These are phyloP conservation scores for Carassius carassius DNA, from an alignment of 2,113 vertebrate genomes.

Conservation along the genomic window DNA sequence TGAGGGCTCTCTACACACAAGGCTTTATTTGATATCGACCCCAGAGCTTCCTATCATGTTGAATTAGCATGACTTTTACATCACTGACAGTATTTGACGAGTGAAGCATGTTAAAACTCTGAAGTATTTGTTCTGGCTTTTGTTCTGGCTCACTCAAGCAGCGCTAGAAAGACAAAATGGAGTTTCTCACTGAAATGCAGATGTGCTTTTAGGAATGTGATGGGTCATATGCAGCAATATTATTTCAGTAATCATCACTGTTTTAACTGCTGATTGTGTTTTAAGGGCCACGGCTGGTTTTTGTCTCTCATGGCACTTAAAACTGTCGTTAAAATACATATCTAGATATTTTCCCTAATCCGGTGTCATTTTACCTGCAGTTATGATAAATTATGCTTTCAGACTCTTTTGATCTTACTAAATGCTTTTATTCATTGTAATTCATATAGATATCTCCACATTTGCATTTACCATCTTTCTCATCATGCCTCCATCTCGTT, in stretches of 20 bases:
- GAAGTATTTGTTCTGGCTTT: slow-evolving; percentile 60
- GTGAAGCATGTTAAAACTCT: slow-evolving; percentile 39
- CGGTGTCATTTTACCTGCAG: slow-evolving; percentile 14
- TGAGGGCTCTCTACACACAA: slow-evolving; percentile 10
- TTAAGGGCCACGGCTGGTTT: slow-evolving; percentile 53
- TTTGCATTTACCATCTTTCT: slow-evolving; percentile 35
- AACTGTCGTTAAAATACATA: not conserved
- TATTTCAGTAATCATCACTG: slow-evolving; percentile 56
- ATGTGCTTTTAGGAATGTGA: slow-evolving; percentile 23
- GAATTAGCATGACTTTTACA: slow-evolving; percentile 55
- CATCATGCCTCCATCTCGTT: slow-evolving; percentile 51
- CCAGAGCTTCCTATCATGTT: slow-evolving; percentile 39
- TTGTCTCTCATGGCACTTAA: slow-evolving; percentile 31
- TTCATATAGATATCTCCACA: slow-evolving; percentile 38
- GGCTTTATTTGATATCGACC: slow-evolving; percentile 19
- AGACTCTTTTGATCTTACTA: slow-evolving; percentile 25
- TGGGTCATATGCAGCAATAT: slow-evolving; percentile 51
- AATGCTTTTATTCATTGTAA: not conserved
- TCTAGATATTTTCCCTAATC: slow-evolving; percentile 5
- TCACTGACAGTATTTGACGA: slow-evolving; percentile 40
- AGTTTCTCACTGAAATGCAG: slow-evolving; percentile 29
- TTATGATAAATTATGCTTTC: slow-evolving; percentile 29
- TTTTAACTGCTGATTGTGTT: slow-evolving; percentile 45
- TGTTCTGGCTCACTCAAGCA: slow-evolving; percentile 36
- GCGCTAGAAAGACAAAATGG: slow-evolving; percentile 2